phyloP scores from a whole-genome alignment of 2,797 vertebrate species.

The Pogoniulus pusillus region DNA sequence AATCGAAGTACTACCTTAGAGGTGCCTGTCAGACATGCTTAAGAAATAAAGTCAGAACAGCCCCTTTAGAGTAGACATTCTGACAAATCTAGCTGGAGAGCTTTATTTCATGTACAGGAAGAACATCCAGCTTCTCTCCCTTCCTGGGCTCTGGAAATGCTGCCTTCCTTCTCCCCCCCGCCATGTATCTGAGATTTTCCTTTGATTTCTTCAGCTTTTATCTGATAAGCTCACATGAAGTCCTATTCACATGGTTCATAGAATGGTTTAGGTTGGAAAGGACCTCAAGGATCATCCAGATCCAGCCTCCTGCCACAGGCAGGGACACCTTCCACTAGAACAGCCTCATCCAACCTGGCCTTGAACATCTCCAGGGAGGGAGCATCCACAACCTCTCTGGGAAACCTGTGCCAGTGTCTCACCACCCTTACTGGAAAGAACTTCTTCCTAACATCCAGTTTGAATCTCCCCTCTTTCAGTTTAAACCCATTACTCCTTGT shows the following conservation, averaged over 20 bases:
- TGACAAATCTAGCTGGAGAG: not conserved
- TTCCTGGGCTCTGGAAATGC: not conserved
- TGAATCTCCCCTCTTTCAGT: no score
- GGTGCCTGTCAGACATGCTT: not conserved
- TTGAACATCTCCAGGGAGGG: no score
- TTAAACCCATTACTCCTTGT: no score
- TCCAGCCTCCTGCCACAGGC: no score
- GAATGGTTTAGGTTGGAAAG: no score
- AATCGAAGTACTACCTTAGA: not conserved
- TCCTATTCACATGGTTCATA: not conserved
- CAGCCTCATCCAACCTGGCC: no score
- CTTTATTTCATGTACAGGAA: not conserved
- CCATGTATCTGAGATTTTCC: not conserved
- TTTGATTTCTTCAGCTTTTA: not conserved
- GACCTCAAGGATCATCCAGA: no score
- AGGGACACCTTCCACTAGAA: no score
- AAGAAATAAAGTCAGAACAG: constrained; percentile 3
- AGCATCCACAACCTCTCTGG: no score
- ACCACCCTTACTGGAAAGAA: no score
- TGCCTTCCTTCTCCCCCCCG: not conserved
- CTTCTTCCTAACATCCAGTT: no score
- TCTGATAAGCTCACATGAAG: not conserved
- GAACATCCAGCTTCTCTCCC: not conserved
- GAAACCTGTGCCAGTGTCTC: no score
- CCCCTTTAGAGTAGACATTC: not conserved